Conservation (phyloP, 2,797 vertebrate genomes). For the Acanthiza pusilla region DNA sequence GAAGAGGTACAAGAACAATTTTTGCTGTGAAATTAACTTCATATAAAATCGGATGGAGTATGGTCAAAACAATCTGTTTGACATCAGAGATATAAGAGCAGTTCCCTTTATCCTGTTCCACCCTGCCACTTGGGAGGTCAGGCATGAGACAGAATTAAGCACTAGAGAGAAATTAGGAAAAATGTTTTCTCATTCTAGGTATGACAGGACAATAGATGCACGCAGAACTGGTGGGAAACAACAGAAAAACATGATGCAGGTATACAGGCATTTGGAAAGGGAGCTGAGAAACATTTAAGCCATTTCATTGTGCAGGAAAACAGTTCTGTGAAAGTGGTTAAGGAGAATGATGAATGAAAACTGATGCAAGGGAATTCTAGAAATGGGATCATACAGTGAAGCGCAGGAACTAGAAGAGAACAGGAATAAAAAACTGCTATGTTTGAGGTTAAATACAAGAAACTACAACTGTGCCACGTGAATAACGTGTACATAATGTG, state of each 20-base stretch:
- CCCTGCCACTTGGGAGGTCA: neutral
- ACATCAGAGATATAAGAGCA: neutral
- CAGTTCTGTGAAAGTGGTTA: neutral
- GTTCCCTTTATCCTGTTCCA: neutral
- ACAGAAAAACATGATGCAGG: neutral
- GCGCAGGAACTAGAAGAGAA: neutral
- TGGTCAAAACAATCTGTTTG: neutral
- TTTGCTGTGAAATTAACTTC: neutral
- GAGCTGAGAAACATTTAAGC: neutral
- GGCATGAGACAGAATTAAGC: neutral
- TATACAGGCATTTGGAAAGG: neutral
- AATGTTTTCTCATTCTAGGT: neutral
- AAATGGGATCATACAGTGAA: neutral
- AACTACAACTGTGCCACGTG: neutral
- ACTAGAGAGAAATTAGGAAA: neutral
- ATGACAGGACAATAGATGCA: neutral
- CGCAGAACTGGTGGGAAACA: neutral
- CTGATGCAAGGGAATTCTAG: neutral
- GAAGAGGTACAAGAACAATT: neutral
- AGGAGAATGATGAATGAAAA: neutral
- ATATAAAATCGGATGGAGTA: neutral
- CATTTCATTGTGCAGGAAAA: neutral
- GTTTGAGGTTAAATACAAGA: neutral
- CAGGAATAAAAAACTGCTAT: neutral
- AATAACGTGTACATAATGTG: accelerated